A percentile compares a stretch with the other conserved stretches of the same genome.
These are phyloP conservation scores for Anadara kagoshimensis DNA, from an alignment of 1,140 invertebrate genomes.

Conservation along the genomic window DNA sequence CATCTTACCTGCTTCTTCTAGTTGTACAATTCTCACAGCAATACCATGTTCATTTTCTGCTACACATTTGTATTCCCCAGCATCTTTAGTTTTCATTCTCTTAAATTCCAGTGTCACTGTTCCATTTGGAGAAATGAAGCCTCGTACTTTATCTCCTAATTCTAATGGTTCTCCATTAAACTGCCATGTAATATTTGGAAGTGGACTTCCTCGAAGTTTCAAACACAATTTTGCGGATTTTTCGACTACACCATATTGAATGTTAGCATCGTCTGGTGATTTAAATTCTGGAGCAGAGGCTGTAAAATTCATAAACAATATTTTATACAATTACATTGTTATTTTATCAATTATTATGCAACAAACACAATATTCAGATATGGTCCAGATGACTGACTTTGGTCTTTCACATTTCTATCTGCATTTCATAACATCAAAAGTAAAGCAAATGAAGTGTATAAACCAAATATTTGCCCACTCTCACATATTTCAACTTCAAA, in stretches of 20 bases:
- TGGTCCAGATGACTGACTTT: neutral
- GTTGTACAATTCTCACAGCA: conserved; percentile 84
- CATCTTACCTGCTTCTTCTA: conserved; percentile 83
- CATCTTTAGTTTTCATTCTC: conserved; percentile 78
- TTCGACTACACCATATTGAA: conserved; percentile 58
- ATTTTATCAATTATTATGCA: neutral
- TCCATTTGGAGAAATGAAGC: conserved; percentile 83
- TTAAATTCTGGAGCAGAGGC: conserved; percentile 57
- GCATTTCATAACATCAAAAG: neutral
- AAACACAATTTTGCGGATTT: conserved; percentile 53
- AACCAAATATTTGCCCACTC: no score
- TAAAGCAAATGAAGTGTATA: neutral
- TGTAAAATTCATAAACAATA: conserved; percentile 38
- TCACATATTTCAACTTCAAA: no score
- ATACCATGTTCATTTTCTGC: conserved; percentile 95
- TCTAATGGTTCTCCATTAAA: conserved; percentile 87
- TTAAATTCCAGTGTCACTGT: conserved; percentile 61
- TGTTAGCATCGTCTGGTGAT: conserved; percentile 29
- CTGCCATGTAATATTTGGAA: conserved; percentile 83
- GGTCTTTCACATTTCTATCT: neutral
- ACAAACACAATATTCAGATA: neutral
- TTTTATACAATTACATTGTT: neutral
- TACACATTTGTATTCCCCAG: conserved; percentile 94
- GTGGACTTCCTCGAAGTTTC: conserved; percentile 54
- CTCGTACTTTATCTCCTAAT: conserved; percentile 83